A percentile compares a stretch with the other conserved stretches of the same genome.
Evolutionary conservation across 2,888 invertebrate species (phyloP).

Genomic region (Acronicta aceris): DNA sequence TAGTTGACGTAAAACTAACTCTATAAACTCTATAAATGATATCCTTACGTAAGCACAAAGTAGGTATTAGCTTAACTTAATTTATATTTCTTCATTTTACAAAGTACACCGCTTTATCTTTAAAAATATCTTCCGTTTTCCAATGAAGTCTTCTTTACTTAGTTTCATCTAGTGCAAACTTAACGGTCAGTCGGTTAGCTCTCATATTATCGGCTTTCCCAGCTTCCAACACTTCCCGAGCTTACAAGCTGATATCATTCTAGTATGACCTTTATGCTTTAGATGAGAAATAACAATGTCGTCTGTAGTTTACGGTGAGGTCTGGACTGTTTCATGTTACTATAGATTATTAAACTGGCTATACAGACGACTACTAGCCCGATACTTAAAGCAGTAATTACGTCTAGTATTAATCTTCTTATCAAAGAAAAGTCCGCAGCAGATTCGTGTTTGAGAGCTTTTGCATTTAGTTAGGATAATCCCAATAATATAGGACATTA

Average conservation of each 20-base stretch:
- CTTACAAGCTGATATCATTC: not conserved
- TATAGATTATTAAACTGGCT: not conserved
- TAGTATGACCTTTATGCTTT: not conserved
- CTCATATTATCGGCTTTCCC: conserved; percentile 7
- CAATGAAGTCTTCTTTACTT: conserved; percentile 5
- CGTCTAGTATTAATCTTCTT: too few species aligned
- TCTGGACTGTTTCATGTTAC: not conserved
- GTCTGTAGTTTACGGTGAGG: not conserved
- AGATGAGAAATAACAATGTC: not conserved
- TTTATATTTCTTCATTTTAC: not conserved
- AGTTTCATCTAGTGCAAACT: not conserved
- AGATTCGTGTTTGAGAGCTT: too few species aligned
- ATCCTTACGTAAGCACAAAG: conserved; percentile 9
- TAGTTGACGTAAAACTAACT: too few species aligned
- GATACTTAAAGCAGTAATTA: too few species aligned
- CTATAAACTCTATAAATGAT: not conserved
- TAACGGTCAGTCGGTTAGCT: not conserved
- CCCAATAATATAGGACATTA: too few species aligned
- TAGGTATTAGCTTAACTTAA: not conserved
- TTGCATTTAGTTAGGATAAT: too few species aligned
- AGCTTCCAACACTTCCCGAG: not conserved
- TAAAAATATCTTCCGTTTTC: conserved; percentile 3
- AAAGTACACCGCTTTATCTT: not conserved
- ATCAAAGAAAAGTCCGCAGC: too few species aligned
- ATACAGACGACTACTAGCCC: too few species aligned